phyloP scores from a whole-genome alignment of 2,113 vertebrate genomes.

The Uria lomvia region DNA sequence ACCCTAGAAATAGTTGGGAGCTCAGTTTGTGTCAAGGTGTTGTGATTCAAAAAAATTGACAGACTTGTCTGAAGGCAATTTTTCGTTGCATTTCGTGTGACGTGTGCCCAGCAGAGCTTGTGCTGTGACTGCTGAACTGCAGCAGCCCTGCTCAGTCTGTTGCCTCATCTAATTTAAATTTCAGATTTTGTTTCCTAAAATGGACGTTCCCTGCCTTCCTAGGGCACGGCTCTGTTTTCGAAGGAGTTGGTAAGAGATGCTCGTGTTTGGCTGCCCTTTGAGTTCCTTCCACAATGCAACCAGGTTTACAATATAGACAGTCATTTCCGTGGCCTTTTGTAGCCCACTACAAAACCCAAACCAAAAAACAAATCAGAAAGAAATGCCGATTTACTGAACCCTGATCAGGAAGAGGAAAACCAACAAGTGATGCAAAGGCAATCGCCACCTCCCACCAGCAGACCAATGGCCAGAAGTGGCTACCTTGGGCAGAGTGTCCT shows the following conservation, averaged over 20 bases:
- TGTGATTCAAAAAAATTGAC: background rate
- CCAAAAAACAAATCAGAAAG: background rate
- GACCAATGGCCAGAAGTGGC: rapidly evolving
- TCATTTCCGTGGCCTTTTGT: background rate
- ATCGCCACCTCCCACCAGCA: background rate
- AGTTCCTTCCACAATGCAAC: background rate
- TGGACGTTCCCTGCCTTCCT: background rate
- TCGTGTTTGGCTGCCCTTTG: background rate
- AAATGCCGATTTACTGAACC: background rate
- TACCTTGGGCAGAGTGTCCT: background rate
- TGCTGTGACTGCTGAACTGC: background rate
- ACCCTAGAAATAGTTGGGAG: background rate
- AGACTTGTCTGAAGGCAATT: background rate
- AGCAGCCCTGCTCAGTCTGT: background rate
- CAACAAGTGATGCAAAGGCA: background rate
- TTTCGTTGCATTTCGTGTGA: background rate
- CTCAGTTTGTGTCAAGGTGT: background rate
- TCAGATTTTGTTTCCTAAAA: background rate
- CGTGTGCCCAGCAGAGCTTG: background rate
- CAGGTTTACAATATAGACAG: background rate
- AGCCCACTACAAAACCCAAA: background rate
- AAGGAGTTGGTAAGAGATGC: background rate
- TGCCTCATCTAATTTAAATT: background rate
- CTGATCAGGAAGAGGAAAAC: background rate
- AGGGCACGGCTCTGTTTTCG: background rate